Conservation (phyloP, 1,140 invertebrate species). For the Diabrotica undecimpunctata region DNA sequence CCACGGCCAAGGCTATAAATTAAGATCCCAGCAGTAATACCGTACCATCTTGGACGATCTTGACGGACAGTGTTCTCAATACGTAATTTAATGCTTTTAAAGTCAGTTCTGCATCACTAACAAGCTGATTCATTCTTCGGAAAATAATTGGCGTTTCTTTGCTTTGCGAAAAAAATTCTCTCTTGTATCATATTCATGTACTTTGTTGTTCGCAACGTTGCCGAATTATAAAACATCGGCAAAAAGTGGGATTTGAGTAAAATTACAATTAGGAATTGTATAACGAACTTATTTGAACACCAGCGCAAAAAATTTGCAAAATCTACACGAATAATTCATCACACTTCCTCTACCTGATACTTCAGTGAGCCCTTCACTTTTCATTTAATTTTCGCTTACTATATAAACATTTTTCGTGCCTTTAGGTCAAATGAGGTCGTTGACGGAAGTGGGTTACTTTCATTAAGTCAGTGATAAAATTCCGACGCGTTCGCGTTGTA, state of each 20-base stretch:
- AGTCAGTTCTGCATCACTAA: conserved; percentile 21
- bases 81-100: conserved; percentile 22
- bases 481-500: background rate
- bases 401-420: conserved; percentile 1
- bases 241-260: no score
- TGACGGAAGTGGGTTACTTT: background rate
- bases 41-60: conserved; percentile 10
- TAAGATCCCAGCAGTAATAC: conserved; percentile 1
- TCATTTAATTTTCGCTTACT: background rate
- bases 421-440: background rate
- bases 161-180: background rate
- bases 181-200: background rate
- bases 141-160: conserved; percentile 18
- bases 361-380: background rate
- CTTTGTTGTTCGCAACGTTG: no score
- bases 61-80: conserved; percentile 18
- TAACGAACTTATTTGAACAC: no score
- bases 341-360: no score
- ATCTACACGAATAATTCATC: no score
- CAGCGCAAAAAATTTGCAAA: no score
- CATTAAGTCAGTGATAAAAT: conserved; percentile 3
- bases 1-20: conserved; percentile 4
- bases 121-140: conserved; percentile 17
- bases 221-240: no score
- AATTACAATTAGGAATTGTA: no score